phyloP scores from a whole-genome alignment of 2,113 vertebrate species.

The Etia nguti region DNA sequence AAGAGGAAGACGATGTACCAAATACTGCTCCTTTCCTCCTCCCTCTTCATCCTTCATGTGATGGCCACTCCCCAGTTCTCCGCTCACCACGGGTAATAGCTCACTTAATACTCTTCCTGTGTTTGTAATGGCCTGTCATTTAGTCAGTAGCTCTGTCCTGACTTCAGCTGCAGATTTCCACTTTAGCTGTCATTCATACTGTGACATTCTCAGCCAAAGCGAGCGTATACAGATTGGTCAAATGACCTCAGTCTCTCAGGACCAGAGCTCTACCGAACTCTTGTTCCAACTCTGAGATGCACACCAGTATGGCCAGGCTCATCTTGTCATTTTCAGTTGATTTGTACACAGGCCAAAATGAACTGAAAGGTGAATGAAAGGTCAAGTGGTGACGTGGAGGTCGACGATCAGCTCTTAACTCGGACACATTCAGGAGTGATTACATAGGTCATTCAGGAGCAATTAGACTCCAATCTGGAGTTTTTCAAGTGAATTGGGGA shows the following conservation, averaged over 20 bases:
- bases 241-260: neutral
- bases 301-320: neutral
- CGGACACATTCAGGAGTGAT: constrained; percentile 12
- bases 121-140: constrained; percentile 33
- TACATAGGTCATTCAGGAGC: neutral
- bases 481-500: neutral
- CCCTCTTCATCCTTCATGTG: constrained; percentile 69
- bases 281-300: neutral
- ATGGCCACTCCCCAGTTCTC: constrained; percentile 58
- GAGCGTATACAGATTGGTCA: neutral
- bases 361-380: neutral
- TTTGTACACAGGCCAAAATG: constrained; percentile 24
- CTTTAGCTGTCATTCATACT: neutral
- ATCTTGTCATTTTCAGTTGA: neutral
- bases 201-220: neutral
- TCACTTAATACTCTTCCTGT: constrained; percentile 20
- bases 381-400: constrained; percentile 25
- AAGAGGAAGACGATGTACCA: constrained; percentile 67
- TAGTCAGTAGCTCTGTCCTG: neutral
- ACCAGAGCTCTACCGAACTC: neutral
- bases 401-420: constrained; percentile 18
- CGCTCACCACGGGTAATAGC: constrained; percentile 69
- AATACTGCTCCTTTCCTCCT: constrained; percentile 62
- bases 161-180: neutral
- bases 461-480: neutral